Evolutionary conservation across 2,797 vertebrate genomes (phyloP), one percentile per base, ranked within the genome.

Genomic region (Clarias fuscus): DNA sequence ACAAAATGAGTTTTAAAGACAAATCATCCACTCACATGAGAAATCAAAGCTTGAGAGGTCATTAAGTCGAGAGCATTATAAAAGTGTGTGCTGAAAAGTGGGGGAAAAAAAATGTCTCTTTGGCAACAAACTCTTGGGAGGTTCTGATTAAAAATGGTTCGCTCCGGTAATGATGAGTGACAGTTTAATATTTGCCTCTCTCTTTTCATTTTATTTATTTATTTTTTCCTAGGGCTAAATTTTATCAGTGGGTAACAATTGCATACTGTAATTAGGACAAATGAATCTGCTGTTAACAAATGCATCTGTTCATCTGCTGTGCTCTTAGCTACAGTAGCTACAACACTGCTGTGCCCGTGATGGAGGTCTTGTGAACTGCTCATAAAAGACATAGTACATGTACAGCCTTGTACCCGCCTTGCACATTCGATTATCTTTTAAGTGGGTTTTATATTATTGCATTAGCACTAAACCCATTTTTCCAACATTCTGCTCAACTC

Each of bases 351-450:
- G 58, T 53, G 48, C 59, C 43, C 65, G 59, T 56, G 15, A 64
- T 84, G 2, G 68, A 64, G 75, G n/a, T 71, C 77, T 84, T 70
- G 67, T 85, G 65, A 75, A 71, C 81, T 40, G 22, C 40, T 84
- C 53, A 59, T 68, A 88, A 83, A 86, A 88, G 27, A 40, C 68
- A 33, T 33, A 80, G 17, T 64, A 56, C 15, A 81, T 65, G 85
- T 83, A 84, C 84, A 65, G 77, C 65, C 68, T 80, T 80, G 53
- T 33, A 30, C 48, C 72, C 62, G 27, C 78, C 85, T 79, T 89
- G 86, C 80, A 81, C 73, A 62, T 73, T 79, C 87, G 67, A 88
- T 89, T 87, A 88, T 85, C 77, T 85, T 90, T 86, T 88, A 87
- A 77, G 78, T 89, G 53, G 73, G 83, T 86, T 90, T 86, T 82